Percentiles rank a stretch among this genome's conserved stretches.
phyloP scores from a whole-genome alignment of 2,797 vertebrate species.

The Aeoliscus strigatus region DNA sequence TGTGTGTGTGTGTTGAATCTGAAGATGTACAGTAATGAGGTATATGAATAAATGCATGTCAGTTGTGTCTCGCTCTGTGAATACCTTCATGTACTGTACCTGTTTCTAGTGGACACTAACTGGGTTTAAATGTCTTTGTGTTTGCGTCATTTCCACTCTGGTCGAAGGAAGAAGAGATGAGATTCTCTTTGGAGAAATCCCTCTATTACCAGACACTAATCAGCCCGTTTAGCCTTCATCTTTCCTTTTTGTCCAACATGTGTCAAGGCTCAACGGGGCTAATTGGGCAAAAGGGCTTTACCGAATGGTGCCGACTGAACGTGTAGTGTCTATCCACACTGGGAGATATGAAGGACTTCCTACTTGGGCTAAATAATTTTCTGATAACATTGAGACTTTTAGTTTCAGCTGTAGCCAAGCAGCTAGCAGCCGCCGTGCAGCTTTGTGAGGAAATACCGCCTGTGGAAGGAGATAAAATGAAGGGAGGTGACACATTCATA shows the following conservation, averaged over 20 bases:
- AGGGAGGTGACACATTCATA: conserved; percentile 74
- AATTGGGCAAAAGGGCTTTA: conserved; percentile 69
- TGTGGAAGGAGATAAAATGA: conserved; percentile 76
- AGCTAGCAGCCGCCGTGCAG: conserved; percentile 32
- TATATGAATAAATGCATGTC: too few relatives aligned
- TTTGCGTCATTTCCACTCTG: conserved; percentile 26
- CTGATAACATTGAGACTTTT: conserved; percentile 74
- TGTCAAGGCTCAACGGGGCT: conserved; percentile 66
- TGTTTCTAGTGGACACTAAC: too few relatives aligned
- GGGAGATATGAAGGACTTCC: conserved; percentile 56
- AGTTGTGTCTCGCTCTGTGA: too few relatives aligned
- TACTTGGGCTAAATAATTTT: conserved; percentile 65
- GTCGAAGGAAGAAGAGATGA: conserved; percentile 39
- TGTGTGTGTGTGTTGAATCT: too few relatives aligned
- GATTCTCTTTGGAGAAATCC: conserved; percentile 53
- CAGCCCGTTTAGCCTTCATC: conserved; percentile 63
- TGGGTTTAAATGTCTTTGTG: conserved; percentile 39
- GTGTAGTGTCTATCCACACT: conserved; percentile 64
- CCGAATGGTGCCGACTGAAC: conserved; percentile 46
- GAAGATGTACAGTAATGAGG: too few relatives aligned
- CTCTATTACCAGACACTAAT: conserved; percentile 70
- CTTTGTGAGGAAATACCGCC: conserved; percentile 64
- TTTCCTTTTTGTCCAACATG: conserved; percentile 63
- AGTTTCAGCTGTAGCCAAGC: conserved; percentile 46
- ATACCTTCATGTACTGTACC: too few relatives aligned